Evolutionary conservation across 2,797 vertebrate genomes (phyloP).

Genomic region (Falco columbarius): DNA sequence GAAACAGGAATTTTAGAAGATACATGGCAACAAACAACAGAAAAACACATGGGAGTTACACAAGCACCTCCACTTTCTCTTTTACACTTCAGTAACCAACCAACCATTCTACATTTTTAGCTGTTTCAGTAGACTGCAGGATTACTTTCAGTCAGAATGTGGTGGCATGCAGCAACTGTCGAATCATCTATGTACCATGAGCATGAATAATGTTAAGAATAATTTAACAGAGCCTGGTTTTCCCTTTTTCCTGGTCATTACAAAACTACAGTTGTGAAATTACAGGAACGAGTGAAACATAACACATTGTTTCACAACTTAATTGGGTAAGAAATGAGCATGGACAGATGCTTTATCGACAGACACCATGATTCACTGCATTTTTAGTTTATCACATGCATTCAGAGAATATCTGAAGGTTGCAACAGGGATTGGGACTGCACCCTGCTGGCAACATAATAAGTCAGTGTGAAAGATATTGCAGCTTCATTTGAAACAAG

Average conservation of each 20-base stretch:
- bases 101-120: not conserved
- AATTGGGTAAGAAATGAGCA: not conserved
- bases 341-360: not conserved
- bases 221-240: not conserved
- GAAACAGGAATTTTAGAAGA: not conserved
- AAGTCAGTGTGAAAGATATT: not conserved
- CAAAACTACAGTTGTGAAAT: not conserved
- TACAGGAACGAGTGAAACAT: not conserved
- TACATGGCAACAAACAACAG: not conserved
- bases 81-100: not conserved
- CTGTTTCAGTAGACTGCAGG: not conserved
- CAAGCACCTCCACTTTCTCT: not conserved
- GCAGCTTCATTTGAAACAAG: slow-evolving; percentile 19
- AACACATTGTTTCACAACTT: not conserved
- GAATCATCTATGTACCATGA: not conserved
- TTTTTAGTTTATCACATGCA: not conserved
- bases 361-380: not conserved
- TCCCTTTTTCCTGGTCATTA: not conserved
- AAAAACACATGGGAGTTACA: not conserved
- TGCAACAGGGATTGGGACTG: not conserved
- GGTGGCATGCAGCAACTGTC: not conserved
- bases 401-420: not conserved
- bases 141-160: not conserved
- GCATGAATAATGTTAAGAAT: not conserved
- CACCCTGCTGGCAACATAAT: not conserved